phyloP scores from a whole-genome alignment of 2,888 invertebrate genomes.

The Andrena praecox region DNA sequence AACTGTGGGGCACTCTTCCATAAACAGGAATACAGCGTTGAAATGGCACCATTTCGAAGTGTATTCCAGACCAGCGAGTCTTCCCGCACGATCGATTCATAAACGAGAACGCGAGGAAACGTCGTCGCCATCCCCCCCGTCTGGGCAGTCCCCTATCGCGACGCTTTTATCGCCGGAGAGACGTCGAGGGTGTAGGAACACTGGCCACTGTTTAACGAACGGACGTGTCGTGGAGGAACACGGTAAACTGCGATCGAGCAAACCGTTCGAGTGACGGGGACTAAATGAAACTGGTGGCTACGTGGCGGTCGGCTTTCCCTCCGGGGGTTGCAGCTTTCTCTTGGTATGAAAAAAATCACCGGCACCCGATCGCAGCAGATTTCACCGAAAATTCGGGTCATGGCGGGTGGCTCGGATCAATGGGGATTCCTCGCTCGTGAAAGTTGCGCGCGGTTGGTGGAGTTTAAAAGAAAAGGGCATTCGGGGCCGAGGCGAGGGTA shows the following conservation, averaged over 20 bases:
- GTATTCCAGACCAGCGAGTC: neutral
- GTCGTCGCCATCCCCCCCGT: neutral
- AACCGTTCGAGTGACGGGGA: constrained; percentile 41
- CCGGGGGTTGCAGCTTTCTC: constrained; percentile 65
- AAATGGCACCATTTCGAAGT: too few species aligned
- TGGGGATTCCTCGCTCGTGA: constrained; percentile 33
- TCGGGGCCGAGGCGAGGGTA: neutral
- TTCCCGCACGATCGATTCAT: constrained; percentile 5
- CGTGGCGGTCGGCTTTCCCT: constrained; percentile 14
- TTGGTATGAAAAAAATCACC: constrained; percentile 66
- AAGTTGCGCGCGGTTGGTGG: constrained; percentile 21
- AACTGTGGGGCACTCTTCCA: too few species aligned
- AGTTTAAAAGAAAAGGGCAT: neutral
- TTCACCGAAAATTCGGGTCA: constrained; percentile 69
- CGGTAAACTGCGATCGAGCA: constrained; percentile 32
- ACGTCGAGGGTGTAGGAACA: constrained; percentile 14
- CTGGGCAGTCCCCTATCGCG: neutral
- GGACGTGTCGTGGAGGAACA: constrained; percentile 14
- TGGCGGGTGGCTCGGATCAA: constrained; percentile 28
- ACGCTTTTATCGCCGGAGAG: constrained; percentile 20
- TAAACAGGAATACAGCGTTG: too few species aligned
- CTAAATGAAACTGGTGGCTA: constrained; percentile 53
- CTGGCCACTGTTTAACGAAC: constrained; percentile 35
- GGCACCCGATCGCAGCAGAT: constrained; percentile 47
- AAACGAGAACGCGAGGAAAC: neutral